Evolutionary conservation across 2,888 invertebrate genomes (phyloP), one percentile per base, ranked within the genome.

Genomic region (Polylopha cassiicola): DNA sequence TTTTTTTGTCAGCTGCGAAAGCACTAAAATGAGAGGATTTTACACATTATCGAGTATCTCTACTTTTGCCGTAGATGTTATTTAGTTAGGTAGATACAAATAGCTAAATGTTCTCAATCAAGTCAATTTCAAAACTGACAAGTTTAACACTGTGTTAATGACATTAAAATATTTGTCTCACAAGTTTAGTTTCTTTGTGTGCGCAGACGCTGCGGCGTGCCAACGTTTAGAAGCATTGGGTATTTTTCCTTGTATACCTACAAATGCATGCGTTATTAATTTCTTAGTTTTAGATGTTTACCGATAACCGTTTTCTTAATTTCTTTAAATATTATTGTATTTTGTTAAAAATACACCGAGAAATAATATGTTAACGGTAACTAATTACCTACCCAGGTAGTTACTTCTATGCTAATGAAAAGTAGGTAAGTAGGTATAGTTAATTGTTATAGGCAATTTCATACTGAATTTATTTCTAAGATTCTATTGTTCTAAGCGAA

Each of bases 61-160:
- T n/a, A n/a, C n/a, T n/a, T n/a, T n/a, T n/a, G n/a, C n/a, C 26
- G 21, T 27, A 32, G 7, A 21, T 16, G 20, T 26, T 33, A n/a
- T n/a, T n/a, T n/a, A 39, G 17, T 27, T 22, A 18, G 36, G 29
- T 41, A 41, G 29, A 36, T 28, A 39, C 63, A 61, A 53, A 63
- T 61, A 68, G 73, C 69, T 74, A 60, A 71, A 73, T 68, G 71
- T 69, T 73, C 74, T 74, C 70, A 66, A 68, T 73, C 63, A 64
- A 64, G 65, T 65, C 59, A 65, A 67, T 65, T 64, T 51, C 59
- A 56, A 72, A 73, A 73, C 71, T 69, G 73, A 73, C 68, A 79
- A 73, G 65, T 81, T 79, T 80, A 78, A 73, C 76, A 69, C 69
- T 72, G 71, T 73, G 79, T 75, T 77, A 77, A 73, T 67, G 68